These are phyloP conservation scores for Dolichomitus sp. DNA, from an alignment of 2,888 invertebrate genomes.

Conservation along the genomic window DNA sequence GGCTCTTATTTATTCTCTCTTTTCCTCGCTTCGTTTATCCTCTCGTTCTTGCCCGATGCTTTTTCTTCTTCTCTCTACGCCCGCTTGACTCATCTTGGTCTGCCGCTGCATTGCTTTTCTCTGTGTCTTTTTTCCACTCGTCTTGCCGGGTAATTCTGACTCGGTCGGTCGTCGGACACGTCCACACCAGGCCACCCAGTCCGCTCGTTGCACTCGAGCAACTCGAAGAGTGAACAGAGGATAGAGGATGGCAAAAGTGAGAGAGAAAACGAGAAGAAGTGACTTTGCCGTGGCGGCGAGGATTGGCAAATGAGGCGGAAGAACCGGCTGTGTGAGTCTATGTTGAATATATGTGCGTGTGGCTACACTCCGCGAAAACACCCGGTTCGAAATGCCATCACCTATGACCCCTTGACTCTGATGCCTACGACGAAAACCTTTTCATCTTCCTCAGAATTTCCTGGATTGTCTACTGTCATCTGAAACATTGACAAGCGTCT, in stretches of 20 bases:
- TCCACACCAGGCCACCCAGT: conserved; percentile 64
- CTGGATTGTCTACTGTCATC: conserved; percentile 12
- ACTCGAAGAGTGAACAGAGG: conserved; percentile 12
- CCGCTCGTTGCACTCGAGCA: conserved; percentile 56
- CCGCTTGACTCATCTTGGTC: conserved; percentile 38
- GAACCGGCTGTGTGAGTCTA: conserved; percentile 51
- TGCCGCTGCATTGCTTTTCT: conserved; percentile 51
- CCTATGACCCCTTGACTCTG: conserved; percentile 53
- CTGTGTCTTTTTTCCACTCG: conserved; percentile 58
- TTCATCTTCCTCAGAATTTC: conserved; percentile 11
- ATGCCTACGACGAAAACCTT: conserved; percentile 26
- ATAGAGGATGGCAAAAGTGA: not conserved
- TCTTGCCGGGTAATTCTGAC: conserved; percentile 57
- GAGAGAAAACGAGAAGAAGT: conserved; percentile 17
- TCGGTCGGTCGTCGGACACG: conserved; percentile 63
- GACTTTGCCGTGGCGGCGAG: conserved; percentile 35
- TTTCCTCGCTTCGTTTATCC: conserved; percentile 17
- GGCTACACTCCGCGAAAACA: not conserved
- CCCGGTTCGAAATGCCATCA: conserved; percentile 49
- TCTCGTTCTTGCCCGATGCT: conserved; percentile 15
- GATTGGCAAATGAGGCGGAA: conserved; percentile 60
- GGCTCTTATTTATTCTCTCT: conserved; percentile 57
- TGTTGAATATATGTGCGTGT: conserved; percentile 20
- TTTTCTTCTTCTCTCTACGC: conserved; percentile 5
- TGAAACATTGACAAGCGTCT: conserved; percentile 20